These are phyloP conservation scores for Ameiurus melas DNA, from an alignment of 2,113 vertebrate genomes.

Conservation along the genomic window DNA sequence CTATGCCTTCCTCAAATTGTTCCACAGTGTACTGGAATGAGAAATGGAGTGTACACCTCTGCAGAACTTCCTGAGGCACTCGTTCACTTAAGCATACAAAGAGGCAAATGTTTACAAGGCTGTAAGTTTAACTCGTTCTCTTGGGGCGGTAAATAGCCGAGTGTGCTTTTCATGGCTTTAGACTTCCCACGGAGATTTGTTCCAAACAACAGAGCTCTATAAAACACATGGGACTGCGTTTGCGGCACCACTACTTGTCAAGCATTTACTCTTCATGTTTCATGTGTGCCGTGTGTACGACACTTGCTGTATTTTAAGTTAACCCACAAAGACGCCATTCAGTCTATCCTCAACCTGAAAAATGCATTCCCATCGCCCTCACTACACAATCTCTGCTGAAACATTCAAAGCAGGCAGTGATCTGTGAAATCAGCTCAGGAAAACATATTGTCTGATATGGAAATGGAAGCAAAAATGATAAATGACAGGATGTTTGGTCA, in stretches of 20 bases:
- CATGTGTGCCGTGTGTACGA: background rate
- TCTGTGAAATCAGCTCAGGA: slow-evolving; percentile 2
- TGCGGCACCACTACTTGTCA: background rate
- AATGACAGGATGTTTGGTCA: slow-evolving; percentile 1
- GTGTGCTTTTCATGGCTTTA: background rate
- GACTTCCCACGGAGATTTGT: background rate
- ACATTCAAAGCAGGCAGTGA: background rate
- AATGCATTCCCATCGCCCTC: background rate
- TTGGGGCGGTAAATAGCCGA: background rate
- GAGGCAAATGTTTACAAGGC: slow-evolving; percentile 35
- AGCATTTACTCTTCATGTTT: background rate
- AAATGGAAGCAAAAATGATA: slow-evolving; percentile 14
- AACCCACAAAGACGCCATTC: background rate
- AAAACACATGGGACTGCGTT: background rate
- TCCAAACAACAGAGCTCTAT: background rate
- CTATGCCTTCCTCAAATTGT: background rate
- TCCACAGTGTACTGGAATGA: background rate
- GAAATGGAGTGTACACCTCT: background rate
- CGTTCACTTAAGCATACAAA: slow-evolving; percentile 12
- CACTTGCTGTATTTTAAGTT: background rate
- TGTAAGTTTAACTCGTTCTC: slow-evolving; percentile 1
- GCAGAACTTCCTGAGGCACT: slow-evolving; percentile 14
- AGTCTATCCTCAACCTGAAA: background rate
- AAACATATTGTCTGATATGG: background rate
- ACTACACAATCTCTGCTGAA: background rate